Evolutionary conservation across 2,888 invertebrate species (phyloP).

Genomic region (Palloptera scutellata): DNA sequence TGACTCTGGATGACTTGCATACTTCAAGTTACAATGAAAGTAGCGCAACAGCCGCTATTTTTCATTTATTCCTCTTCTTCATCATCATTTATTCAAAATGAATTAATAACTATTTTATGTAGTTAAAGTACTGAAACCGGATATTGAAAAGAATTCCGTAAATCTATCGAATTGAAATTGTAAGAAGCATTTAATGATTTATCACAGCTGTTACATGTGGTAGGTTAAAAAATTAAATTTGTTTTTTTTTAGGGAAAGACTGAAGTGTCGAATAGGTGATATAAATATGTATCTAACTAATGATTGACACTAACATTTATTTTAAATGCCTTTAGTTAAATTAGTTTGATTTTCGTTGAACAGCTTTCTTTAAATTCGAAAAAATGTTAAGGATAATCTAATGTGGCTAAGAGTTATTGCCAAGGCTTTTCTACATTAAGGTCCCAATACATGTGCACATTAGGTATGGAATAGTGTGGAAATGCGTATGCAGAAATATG

Average conservation of each 20-base stretch:
- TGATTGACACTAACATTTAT: no score
- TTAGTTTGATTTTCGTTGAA: no score
- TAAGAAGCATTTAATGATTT: constrained; percentile 7
- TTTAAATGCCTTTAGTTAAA: no score
- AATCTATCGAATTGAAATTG: not conserved
- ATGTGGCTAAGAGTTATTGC: no score
- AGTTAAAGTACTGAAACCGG: constrained; percentile 2
- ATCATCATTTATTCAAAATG: not conserved
- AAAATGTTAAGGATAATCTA: no score
- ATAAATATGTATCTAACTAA: no score
- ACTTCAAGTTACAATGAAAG: no score
- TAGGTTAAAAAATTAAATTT: not conserved
- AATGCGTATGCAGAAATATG: no score
- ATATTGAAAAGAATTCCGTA: constrained; percentile 3
- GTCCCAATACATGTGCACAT: no score
- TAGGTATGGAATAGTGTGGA: no score
- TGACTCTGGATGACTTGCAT: constrained; percentile 4
- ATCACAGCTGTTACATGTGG: constrained; percentile 2
- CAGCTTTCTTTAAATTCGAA: no score
- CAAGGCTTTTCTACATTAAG: no score
- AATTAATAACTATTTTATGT: not conserved
- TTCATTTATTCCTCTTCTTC: not conserved
- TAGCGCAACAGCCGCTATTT: not conserved
- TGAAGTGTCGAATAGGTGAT: not conserved
- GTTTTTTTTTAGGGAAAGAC: not conserved